phyloP scores from a whole-genome alignment of 1,140 invertebrate species.

The Ladona fulva region DNA sequence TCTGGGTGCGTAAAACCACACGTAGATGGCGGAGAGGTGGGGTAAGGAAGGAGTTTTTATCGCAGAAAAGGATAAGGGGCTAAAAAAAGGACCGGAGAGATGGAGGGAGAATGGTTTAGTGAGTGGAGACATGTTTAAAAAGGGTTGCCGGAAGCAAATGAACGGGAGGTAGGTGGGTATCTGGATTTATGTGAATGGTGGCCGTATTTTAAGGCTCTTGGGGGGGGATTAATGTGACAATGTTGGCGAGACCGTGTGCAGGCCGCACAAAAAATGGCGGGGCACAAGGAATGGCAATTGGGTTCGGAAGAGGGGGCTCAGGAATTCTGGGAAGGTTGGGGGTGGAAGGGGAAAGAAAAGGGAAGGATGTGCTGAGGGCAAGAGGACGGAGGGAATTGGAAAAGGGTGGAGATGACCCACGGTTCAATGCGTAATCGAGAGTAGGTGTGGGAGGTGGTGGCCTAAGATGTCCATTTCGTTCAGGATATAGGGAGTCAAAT shows the following conservation, averaged over 20 bases:
- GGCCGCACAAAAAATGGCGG: neutral
- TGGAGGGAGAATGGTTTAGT: neutral
- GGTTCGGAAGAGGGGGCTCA: neutral
- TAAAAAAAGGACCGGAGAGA: neutral
- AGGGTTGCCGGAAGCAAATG: neutral
- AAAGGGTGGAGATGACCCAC: neutral
- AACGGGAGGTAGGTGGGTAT: neutral
- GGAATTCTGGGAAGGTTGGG: neutral
- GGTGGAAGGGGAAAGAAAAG: neutral
- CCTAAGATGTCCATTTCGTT: neutral
- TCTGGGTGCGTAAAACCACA: neutral
- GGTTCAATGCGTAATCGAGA: neutral
- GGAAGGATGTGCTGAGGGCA: neutral
- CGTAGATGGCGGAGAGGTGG: neutral
- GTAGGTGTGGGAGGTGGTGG: neutral
- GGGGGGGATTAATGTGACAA: neutral
- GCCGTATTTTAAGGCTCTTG: neutral
- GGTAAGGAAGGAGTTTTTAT: neutral
- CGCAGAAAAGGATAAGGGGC: neutral
- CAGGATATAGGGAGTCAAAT: neutral
- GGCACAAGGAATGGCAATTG: neutral
- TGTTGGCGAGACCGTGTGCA: neutral
- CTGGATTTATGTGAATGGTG: neutral
- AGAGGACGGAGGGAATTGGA: neutral
- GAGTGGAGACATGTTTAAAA: slow-evolving; percentile 1